Evolutionary conservation across 2,888 invertebrate genomes (phyloP), one percentile per base, ranked within the genome.

Genomic region (Ptychoptera albimana): DNA sequence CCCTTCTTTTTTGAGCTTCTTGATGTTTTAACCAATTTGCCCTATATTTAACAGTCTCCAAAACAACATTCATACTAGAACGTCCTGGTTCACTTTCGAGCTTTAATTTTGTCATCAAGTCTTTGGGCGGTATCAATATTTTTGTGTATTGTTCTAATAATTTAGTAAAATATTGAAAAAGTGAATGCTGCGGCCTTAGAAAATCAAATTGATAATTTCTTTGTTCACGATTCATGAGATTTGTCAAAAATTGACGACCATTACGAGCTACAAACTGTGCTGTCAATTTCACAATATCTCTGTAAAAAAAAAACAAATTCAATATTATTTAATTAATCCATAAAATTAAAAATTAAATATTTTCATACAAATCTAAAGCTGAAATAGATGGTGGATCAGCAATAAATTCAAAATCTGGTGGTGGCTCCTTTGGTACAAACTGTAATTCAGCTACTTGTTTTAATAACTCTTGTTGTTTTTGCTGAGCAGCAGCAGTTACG

Each of bases 181-280:
- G 73, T 0, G 94, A 94, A 69, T 99, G 98, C 58, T 98, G 97
- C 0, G 98, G 98, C 2, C 97, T 77, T 4, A 99, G 71, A 61
- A 99, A 99, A 64, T 99, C 98, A 70, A 99, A 99, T 63, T 97
- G 96, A 56, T 89, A 96, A 61, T 98, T 98, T 3, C 96, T 72
- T 59, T 94, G 93, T 59, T 99, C 98, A 14, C 94, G 77, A 60
- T 94, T 96, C 97, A 99, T 98, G 12, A 99, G 68, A 59, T 94
- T 94, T 0, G 97, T 97, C 13, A 98, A 71, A 63, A 99, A 99
- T 59, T 96, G 93, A 0, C 97, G 77, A 0, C 98, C 98, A 66
- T 99, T 98, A 57, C 97, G 75, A 0, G 98, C 98, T 0, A 97
- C 97, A 70, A 98, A 99, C 63, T 98, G 93, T 0, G 98, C 98